phyloP scores from a whole-genome alignment of 2,888 invertebrate genomes.

The Caenorhabditis uteleia region DNA sequence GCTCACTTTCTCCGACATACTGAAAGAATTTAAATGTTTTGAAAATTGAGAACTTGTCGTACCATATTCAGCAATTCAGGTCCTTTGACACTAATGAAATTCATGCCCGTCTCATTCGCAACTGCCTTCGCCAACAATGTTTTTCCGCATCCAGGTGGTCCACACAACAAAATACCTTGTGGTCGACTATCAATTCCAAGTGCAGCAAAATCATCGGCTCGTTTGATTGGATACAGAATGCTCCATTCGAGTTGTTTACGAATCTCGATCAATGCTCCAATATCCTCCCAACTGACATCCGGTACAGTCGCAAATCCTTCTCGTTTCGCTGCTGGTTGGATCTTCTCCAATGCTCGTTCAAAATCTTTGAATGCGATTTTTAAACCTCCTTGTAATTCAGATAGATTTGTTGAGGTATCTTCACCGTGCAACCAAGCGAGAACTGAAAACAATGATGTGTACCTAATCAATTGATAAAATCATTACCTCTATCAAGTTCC shows the following conservation, averaged over 20 bases:
- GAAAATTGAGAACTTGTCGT: no score
- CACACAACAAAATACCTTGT: constrained; percentile 87
- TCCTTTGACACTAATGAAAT: constrained; percentile 97
- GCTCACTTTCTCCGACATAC: constrained; percentile 98
- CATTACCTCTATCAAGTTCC: constrained; percentile 48
- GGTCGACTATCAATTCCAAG: constrained; percentile 81
- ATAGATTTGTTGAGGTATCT: constrained; percentile 49
- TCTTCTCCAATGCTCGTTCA: constrained; percentile 46
- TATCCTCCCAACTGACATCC: constrained; percentile 93
- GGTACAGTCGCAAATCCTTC: constrained; percentile 98
- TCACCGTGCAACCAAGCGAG: constrained; percentile 60
- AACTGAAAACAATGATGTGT: constrained; percentile 39
- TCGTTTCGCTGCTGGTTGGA: constrained; percentile 71
- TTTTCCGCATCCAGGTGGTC: constrained; percentile 88
- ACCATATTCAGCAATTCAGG: constrained; percentile 97
- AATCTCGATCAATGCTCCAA: constrained; percentile 87
- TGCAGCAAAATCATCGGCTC: constrained; percentile 81
- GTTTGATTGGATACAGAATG: constrained; percentile 86
- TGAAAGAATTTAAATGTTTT: constrained; percentile 57
- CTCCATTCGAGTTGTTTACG: constrained; percentile 87
- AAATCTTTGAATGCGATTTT: constrained; percentile 58
- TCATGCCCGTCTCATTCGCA: constrained; percentile 96
- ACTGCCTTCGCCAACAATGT: constrained; percentile 96
- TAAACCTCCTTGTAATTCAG: constrained; percentile 43
- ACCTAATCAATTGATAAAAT: not conserved